Evolutionary conservation across 2,888 invertebrate genomes (phyloP), one percentile per base, ranked within the genome.

Genomic region (Phengaris arion): DNA sequence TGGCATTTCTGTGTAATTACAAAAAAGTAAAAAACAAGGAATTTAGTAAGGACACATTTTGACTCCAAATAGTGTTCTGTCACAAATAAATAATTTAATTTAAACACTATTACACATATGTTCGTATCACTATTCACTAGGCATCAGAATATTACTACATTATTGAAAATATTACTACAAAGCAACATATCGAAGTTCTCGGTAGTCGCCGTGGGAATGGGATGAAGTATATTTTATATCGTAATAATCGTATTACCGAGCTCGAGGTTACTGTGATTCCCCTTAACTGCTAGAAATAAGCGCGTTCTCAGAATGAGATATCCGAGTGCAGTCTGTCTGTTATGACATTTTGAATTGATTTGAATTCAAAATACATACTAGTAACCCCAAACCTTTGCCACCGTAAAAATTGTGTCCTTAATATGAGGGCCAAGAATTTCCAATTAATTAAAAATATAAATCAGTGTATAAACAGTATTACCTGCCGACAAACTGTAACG

Each of bases 151-250:
- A 35, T 45, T 35, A 64, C 35, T 6, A 64, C 4, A 64, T 22
- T 22, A 22, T 22, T 22, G 22, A 22, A 22, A 64, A 45, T 13
- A 35, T 45, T 35, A 64, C 35, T 6, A 64, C 4, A 64, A 64
- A 64, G 12, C 64, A 69, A 12, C 15, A 69, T 69, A 69, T 12
- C n/a, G 22, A n/a, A 22, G 51, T 72, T 72, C 52, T 35, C 35
- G 35, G 72, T 72, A 72, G 64, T 59, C 15, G 72, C 35, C 72
- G 72, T 72, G 72, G 72, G 72, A 72, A 72, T 52, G 54, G 51
- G 52, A 70, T 51, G 45, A 69, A 10, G 12, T 48, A 22, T 54
- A 52, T 72, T 54, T 72, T 7, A 22, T 72, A 72, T 72, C 72
- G 35, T 35, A 72, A 54, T 72, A 54, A 72, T 72, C 72, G 35